Evolutionary conservation across 2,113 vertebrate species (phyloP), one percentile per base, ranked within the genome.

Genomic region (Odocoileus virginianus): DNA sequence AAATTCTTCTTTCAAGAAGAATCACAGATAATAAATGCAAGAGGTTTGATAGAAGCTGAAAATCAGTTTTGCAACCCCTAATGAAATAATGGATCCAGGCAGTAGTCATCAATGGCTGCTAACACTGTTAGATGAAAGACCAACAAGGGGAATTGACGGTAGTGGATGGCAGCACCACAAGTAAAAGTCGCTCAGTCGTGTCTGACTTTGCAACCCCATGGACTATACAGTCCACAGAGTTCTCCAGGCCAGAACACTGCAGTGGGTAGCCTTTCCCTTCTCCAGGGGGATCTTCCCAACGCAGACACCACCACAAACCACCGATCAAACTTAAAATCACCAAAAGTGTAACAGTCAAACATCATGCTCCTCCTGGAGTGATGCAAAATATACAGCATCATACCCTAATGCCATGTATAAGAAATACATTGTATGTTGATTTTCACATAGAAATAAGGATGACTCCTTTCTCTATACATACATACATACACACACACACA

Each of bases 1-100:
- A 93, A 94, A 30, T 87, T 94, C 14, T 87, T 94, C 14, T 27
- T 90, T 92, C 71, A n/a, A 83, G 47, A 95, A 91, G 27, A 93
- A 87, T 83, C 52, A 83, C 14, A 87, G 40, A 83, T 93, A 45
- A 58, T 52, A 95, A 93, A 47, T 87, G 55, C 14, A 33, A 88
- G 8, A 90, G 45, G 54, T 83, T 74, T 71, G 30, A 58, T n/a
- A 94, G 87, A 67, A 79, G 79, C 64, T 7, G 4, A 85, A 91
- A 95, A 91, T 71, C 82, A 87, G 15, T 79, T 87, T 93, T 61
- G 58, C n/a, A 90, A 91, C 7, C 23, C 61, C 16, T 95, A 74
- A 91, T 93, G 74, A 96, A 90, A 90, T 47, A 91, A 95, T 58
- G 40, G n/a, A 43, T 89, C 30, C 40, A 95, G 64, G 45, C 21